phyloP scores from a whole-genome alignment of 2,113 vertebrate genomes.

The Chelonoidis abingdonii region DNA sequence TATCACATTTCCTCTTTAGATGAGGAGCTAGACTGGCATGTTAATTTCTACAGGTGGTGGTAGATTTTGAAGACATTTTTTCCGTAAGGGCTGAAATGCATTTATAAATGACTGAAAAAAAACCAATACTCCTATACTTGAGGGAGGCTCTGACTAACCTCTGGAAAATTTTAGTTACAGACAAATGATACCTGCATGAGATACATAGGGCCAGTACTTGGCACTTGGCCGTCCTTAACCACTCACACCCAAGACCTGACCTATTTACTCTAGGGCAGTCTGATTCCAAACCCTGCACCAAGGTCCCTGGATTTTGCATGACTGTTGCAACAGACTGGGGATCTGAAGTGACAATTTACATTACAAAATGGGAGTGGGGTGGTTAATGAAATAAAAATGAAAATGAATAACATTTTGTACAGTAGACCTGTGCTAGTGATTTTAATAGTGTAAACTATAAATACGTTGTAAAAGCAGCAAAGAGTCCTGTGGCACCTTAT shows the following conservation, averaged over 20 bases:
- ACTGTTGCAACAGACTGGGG: neutral
- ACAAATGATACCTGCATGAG: neutral
- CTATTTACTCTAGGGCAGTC: neutral
- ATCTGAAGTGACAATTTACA: neutral
- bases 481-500: no score
- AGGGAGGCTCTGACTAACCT: neutral
- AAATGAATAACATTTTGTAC: conserved; percentile 30
- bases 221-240: fast-evolving
- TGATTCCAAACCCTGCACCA: neutral
- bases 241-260: neutral
- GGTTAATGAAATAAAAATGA: conserved; percentile 34
- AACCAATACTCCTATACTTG: neutral
- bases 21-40: fast-evolving
- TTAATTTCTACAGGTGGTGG: neutral
- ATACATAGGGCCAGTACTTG: neutral
- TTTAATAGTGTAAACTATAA: neutral
- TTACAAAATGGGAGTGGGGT: neutral
- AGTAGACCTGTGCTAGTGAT: neutral
- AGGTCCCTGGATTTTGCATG: fast-evolving
- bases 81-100: neutral
- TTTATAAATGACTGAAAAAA: neutral
- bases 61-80: neutral
- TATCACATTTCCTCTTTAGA: fast-evolving
- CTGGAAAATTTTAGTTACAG: neutral
- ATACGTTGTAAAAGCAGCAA: neutral